Evolutionary conservation across 2,797 vertebrate species (phyloP), one percentile per base, ranked within the genome.

Genomic region (Triplophysa bombifrons): DNA sequence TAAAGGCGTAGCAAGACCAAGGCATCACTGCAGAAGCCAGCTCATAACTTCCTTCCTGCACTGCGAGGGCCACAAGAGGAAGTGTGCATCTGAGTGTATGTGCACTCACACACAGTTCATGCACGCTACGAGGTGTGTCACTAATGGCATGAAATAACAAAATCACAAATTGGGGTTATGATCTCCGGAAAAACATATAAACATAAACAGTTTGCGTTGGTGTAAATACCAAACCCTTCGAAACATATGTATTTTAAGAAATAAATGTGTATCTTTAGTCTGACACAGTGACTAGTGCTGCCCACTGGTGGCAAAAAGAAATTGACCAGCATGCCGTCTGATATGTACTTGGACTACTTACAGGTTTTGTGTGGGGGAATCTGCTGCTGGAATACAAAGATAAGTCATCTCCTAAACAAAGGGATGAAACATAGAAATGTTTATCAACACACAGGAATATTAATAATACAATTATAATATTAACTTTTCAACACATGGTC

Each of bases 301-400:
- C 78, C 63, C 64, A 55, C 69, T 74, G 71, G 78, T 19, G 74
- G 68, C 76, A 34, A 16, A 63, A 46, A 67, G 46, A 27, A 61
- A 74, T 51, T 22, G 22, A 56, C 38, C 76, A 61, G 55, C 53
- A 51, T 51, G 46, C 16, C n/a, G 17, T 17, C 82, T 71, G 48
- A 86, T 64, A 72, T 17, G 19, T 20, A 20, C 2, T 2, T 85
- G 83, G 84, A 30, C 82, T 91, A 97, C 97, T 98, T 92, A 98
- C 97, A 98, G 92, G 89, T 99, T 96, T 90, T 98, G 96, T 12
- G 95, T 96, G 72, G 96, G 96, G 69, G 96, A 93, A 92, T 98
- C 96, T 58, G 96, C 95, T 75, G 96, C 96, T 81, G 94, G 94
- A 90, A 99, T 98, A 88, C 97, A 98, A 70, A 98, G 94, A 89